These are phyloP conservation scores for Lipotes vexillifer DNA, from an alignment of 2,113 vertebrate genomes.

Conservation along the genomic window DNA sequence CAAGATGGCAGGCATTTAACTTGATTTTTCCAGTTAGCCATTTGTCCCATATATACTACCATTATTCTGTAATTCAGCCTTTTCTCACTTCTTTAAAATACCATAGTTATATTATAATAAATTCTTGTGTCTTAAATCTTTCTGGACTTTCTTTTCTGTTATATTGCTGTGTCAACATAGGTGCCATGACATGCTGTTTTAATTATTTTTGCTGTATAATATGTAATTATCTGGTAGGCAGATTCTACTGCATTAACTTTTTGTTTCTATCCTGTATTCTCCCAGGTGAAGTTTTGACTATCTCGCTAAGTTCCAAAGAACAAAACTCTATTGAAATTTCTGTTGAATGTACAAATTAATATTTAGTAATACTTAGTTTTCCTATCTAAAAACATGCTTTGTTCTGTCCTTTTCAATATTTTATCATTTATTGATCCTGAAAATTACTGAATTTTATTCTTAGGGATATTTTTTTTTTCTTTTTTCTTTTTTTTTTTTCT, in stretches of 20 bases:
- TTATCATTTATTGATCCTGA: not conserved
- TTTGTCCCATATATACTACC: not conserved
- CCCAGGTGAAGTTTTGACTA: not conserved
- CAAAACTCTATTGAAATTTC: not conserved
- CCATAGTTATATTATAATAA: not conserved
- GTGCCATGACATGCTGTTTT: not conserved
- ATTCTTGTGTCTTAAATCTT: not conserved
- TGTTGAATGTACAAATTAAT: not conserved
- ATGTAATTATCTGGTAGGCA: not conserved
- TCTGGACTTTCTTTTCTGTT: not conserved
- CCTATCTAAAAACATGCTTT: not conserved
- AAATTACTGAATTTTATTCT: not conserved
- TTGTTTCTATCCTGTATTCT: not conserved
- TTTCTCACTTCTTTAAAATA: not conserved
- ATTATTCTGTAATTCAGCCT: not conserved
- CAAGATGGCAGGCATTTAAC: not conserved
- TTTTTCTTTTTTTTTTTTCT: no score
- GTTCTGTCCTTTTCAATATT: not conserved
- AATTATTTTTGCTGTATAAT: not conserved
- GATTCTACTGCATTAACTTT: not conserved
- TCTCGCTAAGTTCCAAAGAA: not conserved
- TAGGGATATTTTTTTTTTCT: not conserved
- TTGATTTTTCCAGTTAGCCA: constrained; percentile 26
- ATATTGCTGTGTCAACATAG: not conserved
- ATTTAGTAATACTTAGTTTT: not conserved